Evolutionary conservation across 1,140 invertebrate genomes (phyloP).

Genomic region (Triops longicaudatus): DNA sequence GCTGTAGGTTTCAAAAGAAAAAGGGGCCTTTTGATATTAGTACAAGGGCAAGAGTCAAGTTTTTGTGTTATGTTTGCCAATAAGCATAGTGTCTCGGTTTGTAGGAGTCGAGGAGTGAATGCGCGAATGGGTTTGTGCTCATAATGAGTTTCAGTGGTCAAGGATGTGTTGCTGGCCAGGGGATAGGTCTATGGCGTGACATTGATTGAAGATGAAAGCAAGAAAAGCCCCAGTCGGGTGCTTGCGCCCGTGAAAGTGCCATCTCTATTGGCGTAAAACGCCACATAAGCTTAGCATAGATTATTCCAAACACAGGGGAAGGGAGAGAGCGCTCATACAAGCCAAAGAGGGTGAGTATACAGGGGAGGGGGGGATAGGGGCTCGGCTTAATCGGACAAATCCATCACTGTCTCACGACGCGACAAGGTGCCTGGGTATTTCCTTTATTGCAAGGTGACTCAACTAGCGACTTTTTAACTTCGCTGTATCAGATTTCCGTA

Average conservation of each 20-base stretch:
- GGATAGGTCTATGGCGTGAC: conserved; percentile 13
- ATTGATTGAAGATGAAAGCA: background rate
- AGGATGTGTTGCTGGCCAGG: background rate
- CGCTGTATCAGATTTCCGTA: background rate
- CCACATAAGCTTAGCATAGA: conserved; percentile 15
- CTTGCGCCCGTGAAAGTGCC: background rate
- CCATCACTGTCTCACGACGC: background rate
- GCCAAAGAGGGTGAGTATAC: background rate
- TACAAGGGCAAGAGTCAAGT: no score
- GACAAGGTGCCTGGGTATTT: background rate
- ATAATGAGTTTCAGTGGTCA: background rate
- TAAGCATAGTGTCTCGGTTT: no score
- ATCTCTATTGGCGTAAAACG: conserved; percentile 1
- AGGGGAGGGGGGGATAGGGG: background rate
- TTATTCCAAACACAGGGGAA: background rate
- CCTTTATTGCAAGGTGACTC: background rate
- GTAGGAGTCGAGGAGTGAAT: background rate
- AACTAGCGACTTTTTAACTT: background rate
- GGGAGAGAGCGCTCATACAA: background rate
- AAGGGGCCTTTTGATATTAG: no score
- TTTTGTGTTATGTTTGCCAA: no score
- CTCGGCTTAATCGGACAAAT: conserved; percentile 5
- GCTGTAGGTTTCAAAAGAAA: no score
- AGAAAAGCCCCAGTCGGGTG: conserved; percentile 10
- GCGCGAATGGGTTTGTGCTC: background rate